These are phyloP conservation scores for Pseudorhombus dupliciocellatus DNA, from an alignment of 2,113 vertebrate genomes.

Conservation along the genomic window DNA sequence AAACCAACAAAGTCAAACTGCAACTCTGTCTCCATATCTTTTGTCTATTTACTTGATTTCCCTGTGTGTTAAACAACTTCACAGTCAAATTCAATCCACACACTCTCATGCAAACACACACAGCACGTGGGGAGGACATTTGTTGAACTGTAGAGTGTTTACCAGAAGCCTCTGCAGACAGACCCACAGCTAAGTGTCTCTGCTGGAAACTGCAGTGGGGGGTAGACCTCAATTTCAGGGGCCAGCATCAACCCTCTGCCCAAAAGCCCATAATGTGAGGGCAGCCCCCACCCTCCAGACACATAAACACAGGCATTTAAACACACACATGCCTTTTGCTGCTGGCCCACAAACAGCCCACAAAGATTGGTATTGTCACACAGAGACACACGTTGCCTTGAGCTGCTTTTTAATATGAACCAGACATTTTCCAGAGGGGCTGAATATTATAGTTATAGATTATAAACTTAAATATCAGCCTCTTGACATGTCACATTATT, in stretches of 20 bases:
- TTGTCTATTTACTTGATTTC: conserved; percentile 4
- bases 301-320: conserved; percentile 18
- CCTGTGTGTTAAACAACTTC: not conserved
- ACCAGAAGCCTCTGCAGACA: conserved; percentile 24
- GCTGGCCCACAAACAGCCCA: conserved; percentile 23
- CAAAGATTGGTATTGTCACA: not conserved
- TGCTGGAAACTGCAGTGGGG: conserved; percentile 12
- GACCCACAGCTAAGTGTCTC: conserved; percentile 34
- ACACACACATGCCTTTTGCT: conserved; percentile 43
- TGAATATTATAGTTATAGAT: too few species aligned
- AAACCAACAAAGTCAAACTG: not conserved
- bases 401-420: too few species aligned
- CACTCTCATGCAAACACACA: not conserved
- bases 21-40: not conserved
- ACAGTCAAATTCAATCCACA: not conserved
- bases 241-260: not conserved
- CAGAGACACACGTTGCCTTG: too few species aligned
- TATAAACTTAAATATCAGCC: too few species aligned
- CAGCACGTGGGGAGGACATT: not conserved
- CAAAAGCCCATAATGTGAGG: not conserved
- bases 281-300: conserved; percentile 17
- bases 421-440: too few species aligned
- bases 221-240: conserved; percentile 1
- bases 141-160: conserved; percentile 35
- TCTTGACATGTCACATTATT: too few species aligned